Conservation (phyloP, 1,140 invertebrate genomes). For the Drosophila ficusphila region DNA sequence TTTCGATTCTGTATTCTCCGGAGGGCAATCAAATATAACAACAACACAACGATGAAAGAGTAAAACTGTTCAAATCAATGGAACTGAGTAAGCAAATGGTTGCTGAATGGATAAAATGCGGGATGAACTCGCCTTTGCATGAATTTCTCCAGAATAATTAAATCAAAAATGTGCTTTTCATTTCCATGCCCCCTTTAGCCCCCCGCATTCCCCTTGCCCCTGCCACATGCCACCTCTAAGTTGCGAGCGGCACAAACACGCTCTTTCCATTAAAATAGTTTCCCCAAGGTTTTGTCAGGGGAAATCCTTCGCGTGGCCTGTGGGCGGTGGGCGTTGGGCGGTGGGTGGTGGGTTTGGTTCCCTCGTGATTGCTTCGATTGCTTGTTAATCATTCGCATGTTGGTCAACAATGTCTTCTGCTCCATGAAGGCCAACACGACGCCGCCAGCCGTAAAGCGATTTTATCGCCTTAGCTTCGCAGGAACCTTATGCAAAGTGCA, state of each 20-base stretch:
- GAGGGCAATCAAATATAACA: neutral
- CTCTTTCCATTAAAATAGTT: slow-evolving; percentile 31
- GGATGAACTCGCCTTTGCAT: too few relatives aligned
- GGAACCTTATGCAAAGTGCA: slow-evolving; percentile 14
- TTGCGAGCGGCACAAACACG: neutral
- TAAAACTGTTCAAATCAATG: slow-evolving; percentile 5
- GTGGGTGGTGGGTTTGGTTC: too few relatives aligned
- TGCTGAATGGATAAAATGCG: too few relatives aligned
- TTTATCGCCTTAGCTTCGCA: slow-evolving; percentile 47
- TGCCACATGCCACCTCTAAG: neutral
- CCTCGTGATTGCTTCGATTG: slow-evolving; percentile 47
- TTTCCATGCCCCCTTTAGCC: neutral
- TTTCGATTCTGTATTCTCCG: neutral
- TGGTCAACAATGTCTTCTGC: slow-evolving; percentile 37
- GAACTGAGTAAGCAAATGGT: neutral
- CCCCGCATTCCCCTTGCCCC: too few relatives aligned
- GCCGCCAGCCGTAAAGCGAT: slow-evolving; percentile 37
- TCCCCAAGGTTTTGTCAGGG: neutral
- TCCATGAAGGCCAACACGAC: neutral
- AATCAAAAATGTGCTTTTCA: slow-evolving; percentile 32
- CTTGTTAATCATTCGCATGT: slow-evolving; percentile 69
- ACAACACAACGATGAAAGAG: neutral
- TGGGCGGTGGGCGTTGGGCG: too few relatives aligned
- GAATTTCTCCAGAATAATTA: slow-evolving; percentile 19
- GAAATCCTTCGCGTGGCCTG: too few relatives aligned